Base-by-base conservation (phyloP, 2,113 vertebrate genomes). In the Lasiurus cinereus region DNA sequence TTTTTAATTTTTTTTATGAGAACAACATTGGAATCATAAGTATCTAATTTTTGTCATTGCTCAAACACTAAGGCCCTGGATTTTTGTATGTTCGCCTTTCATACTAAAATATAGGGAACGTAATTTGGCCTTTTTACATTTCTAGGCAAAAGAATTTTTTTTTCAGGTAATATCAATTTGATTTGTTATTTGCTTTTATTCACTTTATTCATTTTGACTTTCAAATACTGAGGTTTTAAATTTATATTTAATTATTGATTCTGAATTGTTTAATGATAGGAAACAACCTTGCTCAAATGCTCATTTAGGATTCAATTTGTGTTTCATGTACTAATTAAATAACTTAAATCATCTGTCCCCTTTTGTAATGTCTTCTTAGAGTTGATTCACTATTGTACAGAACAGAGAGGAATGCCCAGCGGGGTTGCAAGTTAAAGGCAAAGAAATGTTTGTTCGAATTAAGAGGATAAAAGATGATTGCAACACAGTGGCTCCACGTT, bases 11-110 rank as follows among this genome's bases (percentile, higher is more conserved):
- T 56, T 96, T 96, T 92, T 92, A 95, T 97, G 96, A 97, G 98
- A 97, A 93, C 87, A 97, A 94, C 94, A 54, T 82, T 97, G 92
- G 96, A 97, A 97, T 98, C 77, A 69, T 91, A 97, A 94, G 83
- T 72, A 96, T 98, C 88, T 97, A 85, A 94, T 95, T 31, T 95
- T 96, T 95, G 64, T 73, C 76, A 89, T 93, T 94, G 64, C 88
- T 96, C 94, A 97, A 70, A 96, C 93, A 90, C 52, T 66, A 93
- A 96, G 93, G 56, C 48, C 54, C 91, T 95, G 36, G 82, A 10
- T 97, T 97, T 97, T 94, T 19, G 12, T 92, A 85, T 66, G 59
- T n/a, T 94, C 43, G 33, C 0, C 39, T 93, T 93, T 48, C 0
- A 83, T 39, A 87, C 1, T 87, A 69, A 93, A 95, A 16, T 93